Evolutionary conservation across 2,113 vertebrate species (phyloP), one percentile per base, ranked within the genome.

Genomic region (Leptobrachium leishanense): DNA sequence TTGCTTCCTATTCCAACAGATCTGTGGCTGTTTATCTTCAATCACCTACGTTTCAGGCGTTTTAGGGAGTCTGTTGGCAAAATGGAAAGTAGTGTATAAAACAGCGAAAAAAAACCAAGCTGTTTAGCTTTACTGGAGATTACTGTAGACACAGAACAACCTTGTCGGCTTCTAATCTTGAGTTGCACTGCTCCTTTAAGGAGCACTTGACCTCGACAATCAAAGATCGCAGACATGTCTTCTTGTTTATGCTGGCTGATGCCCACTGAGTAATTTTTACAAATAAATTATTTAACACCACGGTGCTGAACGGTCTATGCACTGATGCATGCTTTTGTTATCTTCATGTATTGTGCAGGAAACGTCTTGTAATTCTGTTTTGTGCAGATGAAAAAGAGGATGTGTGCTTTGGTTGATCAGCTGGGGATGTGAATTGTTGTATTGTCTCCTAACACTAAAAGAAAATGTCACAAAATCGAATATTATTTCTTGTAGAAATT

Each of bases 281-380:
- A 68, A 73, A 74, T 80, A 67, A 80, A 80, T 80, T 65, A 80
- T 80, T 80, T 68, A 80, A 50, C 53, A 43, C 42, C 44, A 20
- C 70, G 44, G n/a, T 8, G 43, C 55, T 68, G 74, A 74, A 50
- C 66, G 46, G 50, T 59, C 39, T 66, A 6, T 46, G 50, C 63
- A 73, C 55, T 68, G 64, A 80, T 80, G 62, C 70, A 40, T 67
- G 71, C 57, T 73, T 20, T 78, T 69, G 75, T 71, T 71, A 68
- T 64, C 5, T 64, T 11, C 63, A 9, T 71, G 76, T 12, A 50
- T 57, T 40, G 12, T 64, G 75, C 15, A n/a, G 46, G 43, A 68
- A 68, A 12, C 2, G 20, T 9, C 15, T 75, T 76, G 11, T n/a
- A 68, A 15, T n/a, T 50, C 46, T 20, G 15, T 43, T 68, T 68